These are phyloP conservation scores for Pterocles orientalis DNA, from an alignment of 2,113 vertebrate genomes.

Conservation along the genomic window DNA sequence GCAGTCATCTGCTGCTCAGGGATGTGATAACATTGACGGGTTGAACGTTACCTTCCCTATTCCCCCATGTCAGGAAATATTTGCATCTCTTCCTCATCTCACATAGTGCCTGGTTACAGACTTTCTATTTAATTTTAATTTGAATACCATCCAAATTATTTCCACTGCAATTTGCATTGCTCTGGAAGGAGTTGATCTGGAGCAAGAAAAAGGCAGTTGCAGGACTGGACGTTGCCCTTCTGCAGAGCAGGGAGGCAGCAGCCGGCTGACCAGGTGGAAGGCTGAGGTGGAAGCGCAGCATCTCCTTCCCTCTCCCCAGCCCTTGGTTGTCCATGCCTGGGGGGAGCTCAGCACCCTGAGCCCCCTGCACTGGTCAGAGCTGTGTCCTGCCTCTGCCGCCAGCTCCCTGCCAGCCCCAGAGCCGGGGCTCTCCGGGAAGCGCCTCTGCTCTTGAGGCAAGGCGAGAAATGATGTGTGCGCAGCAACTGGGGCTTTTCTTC, in stretches of 20 bases:
- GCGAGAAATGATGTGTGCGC: not conserved
- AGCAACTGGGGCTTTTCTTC: not conserved
- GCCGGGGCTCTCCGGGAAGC: not conserved
- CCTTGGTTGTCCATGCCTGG: fast-evolving
- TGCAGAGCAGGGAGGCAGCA: not conserved
- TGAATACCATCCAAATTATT: not conserved
- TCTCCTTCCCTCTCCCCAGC: not conserved
- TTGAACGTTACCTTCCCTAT: not conserved
- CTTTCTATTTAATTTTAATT: conserved; percentile 5
- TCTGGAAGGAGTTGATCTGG: not conserved
- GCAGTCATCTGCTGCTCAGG: not conserved
- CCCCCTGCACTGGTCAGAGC: fast-evolving
- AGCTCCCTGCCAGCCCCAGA: not conserved
- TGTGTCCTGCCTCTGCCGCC: not conserved
- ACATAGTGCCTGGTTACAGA: not conserved
- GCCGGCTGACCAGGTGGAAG: not conserved
- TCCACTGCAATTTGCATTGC: not conserved
- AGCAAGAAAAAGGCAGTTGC: not conserved
- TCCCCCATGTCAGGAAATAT: not conserved
- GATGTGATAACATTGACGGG: not conserved
- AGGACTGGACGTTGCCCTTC: not conserved
- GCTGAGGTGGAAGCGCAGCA: not conserved
- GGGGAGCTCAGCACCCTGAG: not conserved
- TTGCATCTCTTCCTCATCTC: conserved; percentile 4
- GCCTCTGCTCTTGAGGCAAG: not conserved